phyloP scores from a whole-genome alignment of 2,113 vertebrate species.

The Casuarius casuarius region DNA sequence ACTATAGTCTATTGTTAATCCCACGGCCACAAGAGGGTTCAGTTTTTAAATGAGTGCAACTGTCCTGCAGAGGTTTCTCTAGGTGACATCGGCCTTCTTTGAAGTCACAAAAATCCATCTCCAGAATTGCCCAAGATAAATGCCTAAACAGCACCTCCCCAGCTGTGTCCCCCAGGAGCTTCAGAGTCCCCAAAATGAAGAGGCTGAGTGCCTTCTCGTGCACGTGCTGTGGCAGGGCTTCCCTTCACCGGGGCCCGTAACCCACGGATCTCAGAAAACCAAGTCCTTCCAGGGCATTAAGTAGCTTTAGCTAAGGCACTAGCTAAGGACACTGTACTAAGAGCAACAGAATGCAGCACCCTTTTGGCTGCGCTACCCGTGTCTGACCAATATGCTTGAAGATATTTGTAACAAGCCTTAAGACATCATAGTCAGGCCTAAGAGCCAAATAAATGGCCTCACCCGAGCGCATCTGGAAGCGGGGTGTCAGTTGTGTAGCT shows the following conservation, averaged over 20 bases:
- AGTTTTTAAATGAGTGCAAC: not conserved
- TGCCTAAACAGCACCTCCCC: not conserved
- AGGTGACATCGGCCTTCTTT: not conserved
- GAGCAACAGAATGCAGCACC: not conserved
- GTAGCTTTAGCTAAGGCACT: not conserved
- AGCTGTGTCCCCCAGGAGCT: rapidly evolving
- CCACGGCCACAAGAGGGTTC: conserved; percentile 42
- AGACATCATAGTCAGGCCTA: not conserved
- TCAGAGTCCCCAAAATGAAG: rapidly evolving
- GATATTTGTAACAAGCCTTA: not conserved
- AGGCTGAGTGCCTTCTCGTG: rapidly evolving
- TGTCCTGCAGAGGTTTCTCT: not conserved
- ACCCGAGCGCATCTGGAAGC: not conserved
- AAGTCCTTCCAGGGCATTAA: rapidly evolving
- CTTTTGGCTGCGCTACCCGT: rapidly evolving
- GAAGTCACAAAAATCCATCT: not conserved
- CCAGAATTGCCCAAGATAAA: not conserved
- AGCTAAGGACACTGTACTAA: rapidly evolving
- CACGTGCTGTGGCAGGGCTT: rapidly evolving
- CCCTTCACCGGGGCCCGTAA: not conserved
- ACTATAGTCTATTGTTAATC: not conserved
- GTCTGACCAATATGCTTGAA: not conserved
- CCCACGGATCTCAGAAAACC: not conserved
- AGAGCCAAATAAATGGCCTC: not conserved
- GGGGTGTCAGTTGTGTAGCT: rapidly evolving